Percentiles rank a stretch among this genome's conserved stretches.
Evolutionary conservation across 2,797 vertebrate genomes (phyloP).

Genomic region (Rhinogobio ventralis): DNA sequence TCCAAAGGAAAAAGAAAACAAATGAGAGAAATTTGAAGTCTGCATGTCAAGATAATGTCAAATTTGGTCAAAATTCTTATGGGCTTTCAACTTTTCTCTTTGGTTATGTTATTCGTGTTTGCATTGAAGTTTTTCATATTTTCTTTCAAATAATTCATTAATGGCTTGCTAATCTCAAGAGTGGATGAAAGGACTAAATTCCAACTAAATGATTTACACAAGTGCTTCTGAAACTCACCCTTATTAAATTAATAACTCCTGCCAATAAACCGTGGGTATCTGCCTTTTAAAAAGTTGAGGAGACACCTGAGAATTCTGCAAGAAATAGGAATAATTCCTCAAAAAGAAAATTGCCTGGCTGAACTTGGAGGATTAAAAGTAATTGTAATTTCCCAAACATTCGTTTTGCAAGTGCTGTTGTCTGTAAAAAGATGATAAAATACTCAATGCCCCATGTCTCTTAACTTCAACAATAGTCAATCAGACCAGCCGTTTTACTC

Average conservation of each 20-base stretch:
- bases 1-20: slow-evolving; percentile 47
- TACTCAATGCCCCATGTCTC: slow-evolving; percentile 67
- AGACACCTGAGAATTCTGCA: slow-evolving; percentile 74
- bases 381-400: slow-evolving; percentile 77
- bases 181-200: slow-evolving; percentile 75
- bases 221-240: slow-evolving; percentile 71
- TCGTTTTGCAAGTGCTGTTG: slow-evolving; percentile 58
- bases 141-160: slow-evolving; percentile 76
- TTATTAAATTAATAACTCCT: slow-evolving; percentile 74
- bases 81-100: slow-evolving; percentile 70
- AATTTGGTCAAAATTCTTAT: slow-evolving; percentile 68
- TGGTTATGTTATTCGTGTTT: slow-evolving; percentile 74
- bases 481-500: slow-evolving; percentile 59
- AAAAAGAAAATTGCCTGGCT: slow-evolving; percentile 74
- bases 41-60: slow-evolving; percentile 69
- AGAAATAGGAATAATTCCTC: slow-evolving; percentile 67
- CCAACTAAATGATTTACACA: slow-evolving; percentile 70
- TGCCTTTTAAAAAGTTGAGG: slow-evolving; percentile 71
- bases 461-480: slow-evolving; percentile 68
- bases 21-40: slow-evolving; percentile 56
- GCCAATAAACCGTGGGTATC: slow-evolving; percentile 77
- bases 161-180: slow-evolving; percentile 75
- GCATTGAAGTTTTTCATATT: slow-evolving; percentile 73
- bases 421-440: slow-evolving; percentile 74
- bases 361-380: slow-evolving; percentile 76